Evolutionary conservation across 2,888 invertebrate genomes (phyloP).

Genomic region (Conistra vaccinii): DNA sequence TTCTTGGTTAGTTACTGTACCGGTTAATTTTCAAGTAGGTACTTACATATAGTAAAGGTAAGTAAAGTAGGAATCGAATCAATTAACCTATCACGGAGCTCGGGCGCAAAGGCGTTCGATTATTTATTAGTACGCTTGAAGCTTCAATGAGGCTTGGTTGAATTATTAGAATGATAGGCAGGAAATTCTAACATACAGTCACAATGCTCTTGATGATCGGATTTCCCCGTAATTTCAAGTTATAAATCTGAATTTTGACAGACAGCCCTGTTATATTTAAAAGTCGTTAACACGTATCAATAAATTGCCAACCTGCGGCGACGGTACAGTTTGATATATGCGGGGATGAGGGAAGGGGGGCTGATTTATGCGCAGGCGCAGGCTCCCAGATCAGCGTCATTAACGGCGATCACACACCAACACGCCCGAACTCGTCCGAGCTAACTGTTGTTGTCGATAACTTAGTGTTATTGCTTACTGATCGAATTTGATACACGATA

Average conservation of each 20-base stretch:
- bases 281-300: constrained; percentile 52
- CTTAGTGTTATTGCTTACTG: constrained; percentile 60
- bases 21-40: not conserved
- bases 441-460: constrained; percentile 60
- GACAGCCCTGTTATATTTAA: constrained; percentile 31
- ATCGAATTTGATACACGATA: constrained; percentile 56
- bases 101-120: not conserved
- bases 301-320: constrained; percentile 45
- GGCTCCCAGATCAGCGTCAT: constrained; percentile 40
- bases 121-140: constrained; percentile 13
- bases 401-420: constrained; percentile 45
- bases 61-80: not conserved
- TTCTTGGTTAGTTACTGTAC: not conserved
- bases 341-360: not conserved
- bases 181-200: not conserved
- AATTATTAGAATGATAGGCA: not conserved
- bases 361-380: constrained; percentile 52
- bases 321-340: not conserved
- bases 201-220: not conserved
- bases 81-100: not conserved
- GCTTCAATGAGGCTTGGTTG: not conserved
- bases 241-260: constrained; percentile 16
- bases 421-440: constrained; percentile 19
- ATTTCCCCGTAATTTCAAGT: constrained; percentile 2
- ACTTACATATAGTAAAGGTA: not conserved